A percentile compares a stretch with the other conserved stretches of the same genome.
These are phyloP conservation scores for Drosophila colorata DNA, from an alignment of 2,888 invertebrate species.

Conservation along the genomic window DNA sequence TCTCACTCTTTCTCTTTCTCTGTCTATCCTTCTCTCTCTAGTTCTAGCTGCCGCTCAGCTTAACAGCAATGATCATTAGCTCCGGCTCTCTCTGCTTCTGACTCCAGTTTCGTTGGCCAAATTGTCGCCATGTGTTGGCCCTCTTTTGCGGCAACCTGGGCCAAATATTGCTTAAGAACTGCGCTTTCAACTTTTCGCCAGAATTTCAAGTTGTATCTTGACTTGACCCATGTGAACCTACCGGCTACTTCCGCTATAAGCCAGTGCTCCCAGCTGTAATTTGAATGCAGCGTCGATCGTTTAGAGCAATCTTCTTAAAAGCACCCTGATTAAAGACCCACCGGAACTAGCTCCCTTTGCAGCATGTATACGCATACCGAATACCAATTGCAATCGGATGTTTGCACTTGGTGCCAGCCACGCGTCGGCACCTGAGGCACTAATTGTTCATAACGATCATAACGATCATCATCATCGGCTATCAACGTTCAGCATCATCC, in stretches of 20 bases:
- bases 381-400: constrained; percentile 54
- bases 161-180: constrained; percentile 46
- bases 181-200: constrained; percentile 66
- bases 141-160: constrained; percentile 8
- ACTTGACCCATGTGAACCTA: constrained; percentile 54
- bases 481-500: constrained; percentile 19
- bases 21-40: constrained; percentile 26
- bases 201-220: constrained; percentile 44
- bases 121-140: constrained; percentile 38
- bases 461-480: constrained; percentile 15
- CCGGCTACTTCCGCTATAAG: constrained; percentile 59
- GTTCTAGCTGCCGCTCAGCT: constrained; percentile 25
- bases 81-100: constrained; percentile 39
- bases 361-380: constrained; percentile 15
- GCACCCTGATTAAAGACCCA: constrained; percentile 52
- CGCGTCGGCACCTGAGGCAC: constrained; percentile 45
- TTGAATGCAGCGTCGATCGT: constrained; percentile 49
- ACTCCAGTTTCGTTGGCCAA: constrained; percentile 52
- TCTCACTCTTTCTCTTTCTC: constrained; percentile 21
- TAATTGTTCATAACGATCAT: constrained; percentile 47
- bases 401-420: constrained; percentile 40
- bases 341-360: constrained; percentile 56
- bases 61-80: constrained; percentile 71
- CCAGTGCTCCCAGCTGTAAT: constrained; percentile 36
- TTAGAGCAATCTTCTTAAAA: constrained; percentile 61